Conservation (phyloP, 2,797 vertebrate genomes). For the Anguilla pacifica region DNA sequence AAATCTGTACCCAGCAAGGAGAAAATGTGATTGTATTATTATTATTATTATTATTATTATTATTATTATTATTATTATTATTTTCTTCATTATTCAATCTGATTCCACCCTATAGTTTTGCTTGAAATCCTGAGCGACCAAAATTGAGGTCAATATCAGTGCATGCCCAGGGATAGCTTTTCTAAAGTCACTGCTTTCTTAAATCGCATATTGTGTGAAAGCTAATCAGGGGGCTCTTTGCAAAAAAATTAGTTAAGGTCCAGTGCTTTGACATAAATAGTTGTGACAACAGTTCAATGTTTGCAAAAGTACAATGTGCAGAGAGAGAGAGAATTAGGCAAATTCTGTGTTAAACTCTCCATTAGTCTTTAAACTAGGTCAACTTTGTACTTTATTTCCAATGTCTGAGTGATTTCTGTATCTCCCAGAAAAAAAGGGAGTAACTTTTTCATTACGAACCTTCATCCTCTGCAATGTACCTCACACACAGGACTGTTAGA, state of each 20-base stretch:
- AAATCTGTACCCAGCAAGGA: background rate
- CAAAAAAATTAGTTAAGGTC: background rate
- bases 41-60: background rate
- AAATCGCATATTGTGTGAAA: background rate
- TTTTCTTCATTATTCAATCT: background rate
- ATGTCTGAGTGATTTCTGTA: background rate
- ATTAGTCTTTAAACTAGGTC: background rate
- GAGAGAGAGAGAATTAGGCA: background rate
- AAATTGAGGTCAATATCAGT: background rate
- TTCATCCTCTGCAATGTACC: background rate
- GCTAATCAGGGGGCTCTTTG: background rate
- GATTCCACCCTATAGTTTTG: background rate
- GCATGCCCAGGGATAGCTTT: background rate
- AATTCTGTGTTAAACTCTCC: background rate
- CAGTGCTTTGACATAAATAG: background rate
- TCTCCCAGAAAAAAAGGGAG: background rate
- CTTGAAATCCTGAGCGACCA: background rate
- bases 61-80: no score
- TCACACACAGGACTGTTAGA: background rate
- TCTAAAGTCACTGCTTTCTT: background rate
- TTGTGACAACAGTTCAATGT: background rate
- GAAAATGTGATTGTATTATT: background rate
- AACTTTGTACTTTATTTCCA: background rate
- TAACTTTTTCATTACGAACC: slow-evolving; percentile 1
- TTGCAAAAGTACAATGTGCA: background rate